These are phyloP conservation scores for Pelodiscus sinensis DNA, from an alignment of 2,113 vertebrate species.

Conservation along the genomic window DNA sequence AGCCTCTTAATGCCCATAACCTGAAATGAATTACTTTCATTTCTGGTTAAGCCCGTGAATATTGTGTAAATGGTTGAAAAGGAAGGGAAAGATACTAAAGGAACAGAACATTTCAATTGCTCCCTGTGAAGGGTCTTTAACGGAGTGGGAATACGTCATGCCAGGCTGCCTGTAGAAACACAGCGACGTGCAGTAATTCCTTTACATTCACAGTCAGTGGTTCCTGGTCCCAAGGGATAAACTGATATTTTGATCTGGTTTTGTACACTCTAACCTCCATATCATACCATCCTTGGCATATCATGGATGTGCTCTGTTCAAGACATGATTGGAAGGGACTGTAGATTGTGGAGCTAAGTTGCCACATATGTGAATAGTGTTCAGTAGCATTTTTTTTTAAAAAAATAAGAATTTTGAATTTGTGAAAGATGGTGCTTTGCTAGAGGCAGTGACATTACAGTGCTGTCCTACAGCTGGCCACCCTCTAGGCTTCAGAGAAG, in stretches of 20 bases:
- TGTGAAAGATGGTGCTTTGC: not conserved
- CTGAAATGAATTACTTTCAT: slow-evolving; percentile 71
- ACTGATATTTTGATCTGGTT: slow-evolving; percentile 32
- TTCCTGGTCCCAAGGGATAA: not conserved
- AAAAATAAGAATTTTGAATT: not conserved
- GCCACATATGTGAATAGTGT: not conserved
- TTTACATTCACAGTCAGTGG: slow-evolving; percentile 38
- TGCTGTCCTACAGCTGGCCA: not conserved
- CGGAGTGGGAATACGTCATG: slow-evolving; percentile 10
- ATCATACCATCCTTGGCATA: not conserved
- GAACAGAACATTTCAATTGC: slow-evolving; percentile 36
- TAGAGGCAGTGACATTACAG: not conserved
- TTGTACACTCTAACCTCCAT: slow-evolving; percentile 14
- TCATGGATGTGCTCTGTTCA: not conserved
- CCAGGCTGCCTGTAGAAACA: not conserved
- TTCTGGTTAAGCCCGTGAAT: slow-evolving; percentile 66
- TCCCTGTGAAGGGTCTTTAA: slow-evolving; percentile 14
- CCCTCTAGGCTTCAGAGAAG: not conserved
- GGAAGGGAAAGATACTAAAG: slow-evolving; percentile 51
- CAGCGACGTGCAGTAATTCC: slow-evolving; percentile 30
- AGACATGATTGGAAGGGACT: not conserved
- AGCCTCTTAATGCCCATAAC: slow-evolving; percentile 54
- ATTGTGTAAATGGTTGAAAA: slow-evolving; percentile 69
- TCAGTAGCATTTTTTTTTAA: not conserved
- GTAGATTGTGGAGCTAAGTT: not conserved